Evolutionary conservation across 2,113 vertebrate species (phyloP).

Genomic region (Seriola quinqueradiata): DNA sequence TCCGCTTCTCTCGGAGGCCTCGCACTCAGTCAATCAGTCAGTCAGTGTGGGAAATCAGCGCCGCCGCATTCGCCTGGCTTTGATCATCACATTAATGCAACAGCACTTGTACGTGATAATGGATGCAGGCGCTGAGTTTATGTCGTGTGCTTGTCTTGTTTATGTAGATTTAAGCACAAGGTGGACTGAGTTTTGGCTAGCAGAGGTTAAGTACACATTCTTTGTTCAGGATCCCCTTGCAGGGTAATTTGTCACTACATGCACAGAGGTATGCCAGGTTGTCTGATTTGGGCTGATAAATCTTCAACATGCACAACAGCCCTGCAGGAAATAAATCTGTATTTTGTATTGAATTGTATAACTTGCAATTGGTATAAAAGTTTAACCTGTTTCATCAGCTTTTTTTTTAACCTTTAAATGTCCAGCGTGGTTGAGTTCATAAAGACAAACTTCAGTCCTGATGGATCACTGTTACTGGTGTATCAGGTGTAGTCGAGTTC

Average conservation of each 20-base stretch:
- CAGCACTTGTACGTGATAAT: conserved; percentile 50
- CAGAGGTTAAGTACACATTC: conserved; percentile 52
- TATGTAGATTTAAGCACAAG: conserved; percentile 52
- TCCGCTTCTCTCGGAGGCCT: conserved; percentile 46
- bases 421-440: not conserved
- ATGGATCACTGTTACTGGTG: not conserved
- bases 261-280: conserved; percentile 68
- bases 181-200: conserved; percentile 21
- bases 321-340: not conserved
- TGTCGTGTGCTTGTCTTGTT: conserved; percentile 50
- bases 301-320: conserved; percentile 29
- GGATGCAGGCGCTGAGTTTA: conserved; percentile 48
- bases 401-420: not conserved
- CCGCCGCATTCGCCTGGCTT: conserved; percentile 24
- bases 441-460: not conserved
- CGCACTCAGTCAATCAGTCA: conserved; percentile 39
- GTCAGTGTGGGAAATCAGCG: conserved; percentile 53
- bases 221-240: conserved; percentile 55
- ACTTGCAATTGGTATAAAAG: not conserved
- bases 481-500: conserved; percentile 5
- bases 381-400: not conserved
- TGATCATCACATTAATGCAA: conserved; percentile 66
- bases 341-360: not conserved
- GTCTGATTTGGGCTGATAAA: conserved; percentile 32
- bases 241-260: conserved; percentile 73